Conservation (phyloP, 2,797 vertebrate species). For the Gallinago stenura region DNA sequence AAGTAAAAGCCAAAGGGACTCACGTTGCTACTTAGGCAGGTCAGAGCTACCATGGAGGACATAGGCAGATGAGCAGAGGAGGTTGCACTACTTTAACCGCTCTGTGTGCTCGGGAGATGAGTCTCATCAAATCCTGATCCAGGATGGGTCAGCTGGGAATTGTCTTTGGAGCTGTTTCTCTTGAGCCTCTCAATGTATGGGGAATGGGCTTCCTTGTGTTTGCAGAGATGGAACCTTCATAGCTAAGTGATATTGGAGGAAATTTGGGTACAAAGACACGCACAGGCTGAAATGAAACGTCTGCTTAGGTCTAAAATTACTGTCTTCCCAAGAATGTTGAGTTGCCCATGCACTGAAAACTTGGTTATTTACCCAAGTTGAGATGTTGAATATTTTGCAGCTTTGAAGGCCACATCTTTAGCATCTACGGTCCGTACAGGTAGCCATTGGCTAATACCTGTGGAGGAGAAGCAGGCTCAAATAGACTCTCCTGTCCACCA, state of each 20-base stretch:
- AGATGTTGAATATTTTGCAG: not conserved
- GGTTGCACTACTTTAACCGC: fast-evolving
- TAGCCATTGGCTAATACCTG: not conserved
- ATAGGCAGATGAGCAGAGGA: not conserved
- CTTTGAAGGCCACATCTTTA: not conserved
- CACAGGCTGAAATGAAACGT: not conserved
- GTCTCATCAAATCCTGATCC: not conserved
- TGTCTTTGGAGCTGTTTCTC: not conserved
- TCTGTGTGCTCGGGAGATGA: not conserved
- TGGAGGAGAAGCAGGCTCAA: not conserved
- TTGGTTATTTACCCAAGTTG: not conserved
- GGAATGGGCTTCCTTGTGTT: not conserved
- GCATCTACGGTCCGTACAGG: not conserved
- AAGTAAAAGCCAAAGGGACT: not conserved
- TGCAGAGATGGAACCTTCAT: not conserved
- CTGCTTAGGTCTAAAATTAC: not conserved
- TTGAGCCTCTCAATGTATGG: not conserved
- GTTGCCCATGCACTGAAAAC: not conserved
- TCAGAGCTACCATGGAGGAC: not conserved
- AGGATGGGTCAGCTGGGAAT: not conserved
- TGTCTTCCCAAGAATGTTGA: not conserved
- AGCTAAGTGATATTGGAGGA: not conserved
- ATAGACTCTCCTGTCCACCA: not conserved
- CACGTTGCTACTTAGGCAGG: fast-evolving
- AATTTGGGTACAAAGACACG: not conserved